These are phyloP conservation scores for Ahaetulla prasina DNA, from an alignment of 2,113 vertebrate species.

Conservation along the genomic window DNA sequence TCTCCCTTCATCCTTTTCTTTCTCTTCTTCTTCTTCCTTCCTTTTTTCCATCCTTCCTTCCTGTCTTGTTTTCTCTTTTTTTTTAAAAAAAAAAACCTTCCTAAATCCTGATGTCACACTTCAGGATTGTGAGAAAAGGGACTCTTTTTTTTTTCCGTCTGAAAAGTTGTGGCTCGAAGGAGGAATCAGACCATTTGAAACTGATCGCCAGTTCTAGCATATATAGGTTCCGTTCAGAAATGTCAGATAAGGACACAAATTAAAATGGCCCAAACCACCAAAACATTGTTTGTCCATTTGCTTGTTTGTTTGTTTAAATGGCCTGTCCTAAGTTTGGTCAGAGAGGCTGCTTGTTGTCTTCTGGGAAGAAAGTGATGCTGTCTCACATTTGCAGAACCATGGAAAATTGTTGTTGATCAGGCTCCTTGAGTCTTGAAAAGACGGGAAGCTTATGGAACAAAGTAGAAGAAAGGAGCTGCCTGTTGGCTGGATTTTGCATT, in stretches of 20 bases:
- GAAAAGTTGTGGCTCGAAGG: background rate
- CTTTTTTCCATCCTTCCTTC: background rate
- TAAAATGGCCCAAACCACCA: background rate
- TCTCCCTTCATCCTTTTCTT: accelerated
- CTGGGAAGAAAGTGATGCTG: background rate
- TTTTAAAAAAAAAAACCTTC: background rate
- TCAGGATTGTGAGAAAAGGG: background rate
- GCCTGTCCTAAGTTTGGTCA: background rate
- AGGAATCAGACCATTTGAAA: background rate
- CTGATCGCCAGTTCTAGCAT: background rate
- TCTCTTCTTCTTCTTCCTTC: background rate
- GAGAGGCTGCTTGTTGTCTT: background rate
- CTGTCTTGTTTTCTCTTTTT: background rate
- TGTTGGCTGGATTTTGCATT: background rate
- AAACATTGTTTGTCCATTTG: background rate
- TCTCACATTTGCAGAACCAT: background rate
- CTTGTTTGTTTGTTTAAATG: background rate
- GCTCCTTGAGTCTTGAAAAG: background rate
- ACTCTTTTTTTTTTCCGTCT: background rate
- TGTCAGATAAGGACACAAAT: background rate
- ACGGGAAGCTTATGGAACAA: background rate
- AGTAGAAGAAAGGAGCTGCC: background rate
- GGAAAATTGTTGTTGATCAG: background rate
- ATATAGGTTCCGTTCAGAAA: background rate
- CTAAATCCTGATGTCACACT: background rate